Base-by-base conservation (phyloP, 1,140 invertebrate species). In the Euschistus heros region DNA sequence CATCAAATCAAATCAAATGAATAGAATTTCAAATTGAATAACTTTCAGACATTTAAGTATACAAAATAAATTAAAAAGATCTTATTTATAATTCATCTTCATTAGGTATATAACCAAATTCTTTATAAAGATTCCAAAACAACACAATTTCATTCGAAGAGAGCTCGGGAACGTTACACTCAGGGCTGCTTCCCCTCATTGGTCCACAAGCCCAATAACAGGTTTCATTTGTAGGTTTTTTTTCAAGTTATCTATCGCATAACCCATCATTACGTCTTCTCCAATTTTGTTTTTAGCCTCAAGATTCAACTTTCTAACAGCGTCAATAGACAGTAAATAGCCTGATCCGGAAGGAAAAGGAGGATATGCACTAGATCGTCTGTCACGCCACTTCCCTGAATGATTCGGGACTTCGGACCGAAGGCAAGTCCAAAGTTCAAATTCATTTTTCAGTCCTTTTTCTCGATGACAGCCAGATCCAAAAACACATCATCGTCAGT, bases 181-280 rank as follows among this genome's bases (percentile, higher is more conserved):
- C 24, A 24, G 54, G 20, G 24, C 24, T 24, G 24, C 8, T 17
- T 8, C 18, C 18, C 26, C 24, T 5, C 18, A 27, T 4, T 20
- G 54, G 24, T 17, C 54, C 54, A 15, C 54, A 57, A 2, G 54
- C 54, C 54, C 54, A 57, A 26, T 6, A 57, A 26, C 54, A 57
- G 2, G 24, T 3, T 24, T 22, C 20, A 24, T 22, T 17, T 2
- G 2, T 8, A 6, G 54, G 24, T 15, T 24, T 26, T n/a, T n/a
- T 24, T 57, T 57, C 24, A 57, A 0, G 1, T 57, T 15, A 6
- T 50, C n/a, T 27, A 57, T 24, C 7, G 22, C 54, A 57, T 24
- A 57, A 17, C 54, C 54, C 24, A 57, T 57, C 54, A 57, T 57
- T 8, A 57, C 54, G 26, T 57, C 54, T 57, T 57, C 54, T 24